Conservation (phyloP, 2,797 vertebrate species). For the Pipistrellus kuhlii region DNA sequence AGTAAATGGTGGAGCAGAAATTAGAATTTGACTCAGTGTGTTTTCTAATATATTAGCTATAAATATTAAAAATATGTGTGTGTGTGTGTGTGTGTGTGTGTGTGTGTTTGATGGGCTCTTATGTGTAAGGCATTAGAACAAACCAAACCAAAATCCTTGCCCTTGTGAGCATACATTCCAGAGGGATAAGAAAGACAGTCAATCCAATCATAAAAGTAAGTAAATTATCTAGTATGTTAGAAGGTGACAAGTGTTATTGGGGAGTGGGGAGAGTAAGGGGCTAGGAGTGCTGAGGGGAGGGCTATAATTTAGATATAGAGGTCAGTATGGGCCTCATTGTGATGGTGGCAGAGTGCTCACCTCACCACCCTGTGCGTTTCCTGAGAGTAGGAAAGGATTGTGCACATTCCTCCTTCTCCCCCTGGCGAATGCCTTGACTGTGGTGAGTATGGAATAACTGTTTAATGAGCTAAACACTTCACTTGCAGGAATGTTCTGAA, state of each 20-base stretch:
- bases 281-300: background rate
- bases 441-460: background rate
- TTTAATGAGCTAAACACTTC: background rate
- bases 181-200: background rate
- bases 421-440: background rate
- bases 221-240: background rate
- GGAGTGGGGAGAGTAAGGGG: background rate
- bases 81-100: background rate
- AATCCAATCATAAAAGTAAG: background rate
- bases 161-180: background rate
- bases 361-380: background rate
- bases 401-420: background rate
- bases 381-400: background rate
- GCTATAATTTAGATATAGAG: background rate
- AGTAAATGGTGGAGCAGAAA: background rate
- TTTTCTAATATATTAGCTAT: background rate
- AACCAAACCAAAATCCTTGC: constrained; percentile 8
- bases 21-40: background rate
- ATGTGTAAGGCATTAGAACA: background rate
- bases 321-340: background rate
- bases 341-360: no score
- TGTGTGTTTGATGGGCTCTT: background rate
- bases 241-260: background rate
- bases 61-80: background rate
- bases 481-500: background rate